Base-by-base conservation (phyloP, 2,797 vertebrate species). In the Chromobotia macracanthus region DNA sequence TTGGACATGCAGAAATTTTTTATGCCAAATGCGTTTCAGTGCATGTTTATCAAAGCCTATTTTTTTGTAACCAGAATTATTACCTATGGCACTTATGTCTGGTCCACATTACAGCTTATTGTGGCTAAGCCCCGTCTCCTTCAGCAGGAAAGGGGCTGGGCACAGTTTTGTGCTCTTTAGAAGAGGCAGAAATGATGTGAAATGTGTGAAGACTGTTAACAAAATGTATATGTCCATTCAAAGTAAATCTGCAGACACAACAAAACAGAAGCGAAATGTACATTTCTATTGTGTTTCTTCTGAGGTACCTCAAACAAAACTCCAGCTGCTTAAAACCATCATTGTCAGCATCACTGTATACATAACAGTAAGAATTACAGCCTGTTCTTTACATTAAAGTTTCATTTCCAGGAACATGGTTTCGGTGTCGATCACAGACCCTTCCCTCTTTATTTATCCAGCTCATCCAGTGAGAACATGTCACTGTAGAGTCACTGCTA, bases 401-500 rank as follows among this genome's bases (percentile, higher is more conserved):
- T 12, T 38, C 48, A 18, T 13, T 53, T 67, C 15, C 53, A 41
- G 35, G 9, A 67, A 56, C 35, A 19, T 8, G 4, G n/a, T 35
- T 2, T 48, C 5, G 23, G 11, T 25, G 25, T 69, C 18, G 69
- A 50, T 35, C 44, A 23, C 25, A 46, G 0, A 38, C 13, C 51
- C 48, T 53, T 85, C 68, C 80, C 68, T 83, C 85, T 89, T 82
- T 83, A 79, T 87, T 87, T 76, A 89, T 90, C 84, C 82, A 84
- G 67, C 6, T 50, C 87, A 88, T 88, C 87, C 71, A 77, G 53
- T 50, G 60, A 25, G 21, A 63, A 64, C 21, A 55, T 88, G 89
- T 90, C 85, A 70, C 65, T 80, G 69, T 80, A 80, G 80, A 83
- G 84, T 89, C 89, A 87, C 89, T 89, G 87, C 85, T 87, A 88